phyloP scores from a whole-genome alignment of 1,140 invertebrate species.

The Stegodyphus mimosarum region DNA sequence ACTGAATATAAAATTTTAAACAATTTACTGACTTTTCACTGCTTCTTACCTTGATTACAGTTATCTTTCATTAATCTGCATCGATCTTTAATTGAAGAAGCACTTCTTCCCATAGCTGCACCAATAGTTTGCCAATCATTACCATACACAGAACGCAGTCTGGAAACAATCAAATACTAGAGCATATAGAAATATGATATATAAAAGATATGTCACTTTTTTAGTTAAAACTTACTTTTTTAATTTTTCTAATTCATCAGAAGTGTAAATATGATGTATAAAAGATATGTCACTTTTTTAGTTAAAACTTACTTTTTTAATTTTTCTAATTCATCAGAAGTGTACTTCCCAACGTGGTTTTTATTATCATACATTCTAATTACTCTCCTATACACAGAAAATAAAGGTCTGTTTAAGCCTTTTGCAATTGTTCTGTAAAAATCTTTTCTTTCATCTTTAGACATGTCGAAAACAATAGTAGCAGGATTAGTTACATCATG shows the following conservation, averaged over 20 bases:
- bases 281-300: background rate
- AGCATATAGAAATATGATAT: slow-evolving; percentile 45
- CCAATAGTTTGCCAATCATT: slow-evolving; percentile 72
- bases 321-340: slow-evolving; percentile 69
- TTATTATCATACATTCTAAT: slow-evolving; percentile 73
- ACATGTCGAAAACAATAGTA: slow-evolving; percentile 71
- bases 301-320: slow-evolving; percentile 68
- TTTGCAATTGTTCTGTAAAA: slow-evolving; percentile 71
- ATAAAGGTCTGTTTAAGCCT: slow-evolving; percentile 70
- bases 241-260: slow-evolving; percentile 69
- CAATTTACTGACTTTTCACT: background rate
- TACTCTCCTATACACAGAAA: slow-evolving; percentile 71
- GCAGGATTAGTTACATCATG: slow-evolving; percentile 69
- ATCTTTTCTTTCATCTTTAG: slow-evolving; percentile 71
- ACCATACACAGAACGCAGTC: slow-evolving; percentile 69
- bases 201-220: no score
- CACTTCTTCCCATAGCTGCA: slow-evolving; percentile 70
- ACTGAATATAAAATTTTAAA: background rate
- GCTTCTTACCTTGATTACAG: slow-evolving; percentile 69
- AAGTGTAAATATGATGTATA: slow-evolving; percentile 65
- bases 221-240: slow-evolving; percentile 66
- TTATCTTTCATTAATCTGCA: slow-evolving; percentile 71
- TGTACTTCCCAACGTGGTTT: slow-evolving; percentile 72
- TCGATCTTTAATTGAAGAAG: slow-evolving; percentile 72
- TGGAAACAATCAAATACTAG: slow-evolving; percentile 56